These are phyloP conservation scores for Monopterus albus DNA, from an alignment of 2,113 vertebrate species.

Conservation along the genomic window DNA sequence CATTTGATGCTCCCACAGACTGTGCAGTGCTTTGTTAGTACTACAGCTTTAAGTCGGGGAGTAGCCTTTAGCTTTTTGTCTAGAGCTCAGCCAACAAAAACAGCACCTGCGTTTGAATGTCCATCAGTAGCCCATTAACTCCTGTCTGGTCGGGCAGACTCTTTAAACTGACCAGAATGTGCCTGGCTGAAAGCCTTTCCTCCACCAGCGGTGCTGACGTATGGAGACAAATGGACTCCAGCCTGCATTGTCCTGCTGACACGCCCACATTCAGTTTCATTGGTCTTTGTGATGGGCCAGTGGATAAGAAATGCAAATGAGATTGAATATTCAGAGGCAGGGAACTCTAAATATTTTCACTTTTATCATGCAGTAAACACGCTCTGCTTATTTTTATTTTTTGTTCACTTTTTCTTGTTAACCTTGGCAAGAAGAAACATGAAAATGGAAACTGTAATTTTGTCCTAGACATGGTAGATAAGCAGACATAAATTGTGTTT, in stretches of 20 bases:
- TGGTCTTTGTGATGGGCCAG: constrained; percentile 67
- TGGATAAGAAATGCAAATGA: constrained; percentile 70
- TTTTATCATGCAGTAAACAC: constrained; percentile 21
- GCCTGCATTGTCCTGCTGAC: constrained; percentile 70
- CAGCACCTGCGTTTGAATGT: constrained; percentile 75
- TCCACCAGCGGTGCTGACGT: constrained; percentile 67
- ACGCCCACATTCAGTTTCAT: constrained; percentile 72
- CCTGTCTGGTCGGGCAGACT: constrained; percentile 62
- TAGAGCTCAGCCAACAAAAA: constrained; percentile 53
- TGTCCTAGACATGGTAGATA: not conserved
- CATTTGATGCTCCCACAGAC: not conserved
- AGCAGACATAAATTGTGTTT: constrained; percentile 7
- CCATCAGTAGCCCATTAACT: constrained; percentile 75
- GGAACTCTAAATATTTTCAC: constrained; percentile 24
- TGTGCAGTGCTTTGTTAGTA: constrained; percentile 12
- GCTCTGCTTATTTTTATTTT: not conserved
- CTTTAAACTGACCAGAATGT: constrained; percentile 68
- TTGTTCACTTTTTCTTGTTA: not conserved
- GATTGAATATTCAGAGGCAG: constrained; percentile 14
- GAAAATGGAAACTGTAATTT: not conserved
- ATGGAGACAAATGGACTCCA: constrained; percentile 79
- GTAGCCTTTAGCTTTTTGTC: constrained; percentile 47
- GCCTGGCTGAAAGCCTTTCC: constrained; percentile 56
- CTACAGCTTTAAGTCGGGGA: constrained; percentile 29
- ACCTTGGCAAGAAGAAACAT: not conserved